A percentile compares a stretch with the other conserved stretches of the same genome.
These are phyloP conservation scores for Falco peregrinus DNA, from an alignment of 2,797 vertebrate species.

Conservation along the genomic window DNA sequence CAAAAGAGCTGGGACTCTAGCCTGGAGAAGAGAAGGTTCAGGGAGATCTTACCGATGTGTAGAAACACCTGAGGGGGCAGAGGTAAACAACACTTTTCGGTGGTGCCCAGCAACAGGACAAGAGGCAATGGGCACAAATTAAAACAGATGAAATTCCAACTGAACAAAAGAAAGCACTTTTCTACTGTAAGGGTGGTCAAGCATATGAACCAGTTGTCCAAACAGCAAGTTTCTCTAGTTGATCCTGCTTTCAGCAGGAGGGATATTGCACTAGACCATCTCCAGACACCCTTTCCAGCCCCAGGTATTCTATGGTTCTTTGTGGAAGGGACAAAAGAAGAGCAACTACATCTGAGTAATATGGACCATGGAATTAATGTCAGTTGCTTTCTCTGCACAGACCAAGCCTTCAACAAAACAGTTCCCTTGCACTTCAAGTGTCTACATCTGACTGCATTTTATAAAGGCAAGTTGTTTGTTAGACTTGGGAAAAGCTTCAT, in stretches of 20 bases:
- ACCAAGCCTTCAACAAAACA: not conserved
- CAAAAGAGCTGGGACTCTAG: not conserved
- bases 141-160: not conserved
- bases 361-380: rapidly evolving
- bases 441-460: not conserved
- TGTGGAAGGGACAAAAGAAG: not conserved
- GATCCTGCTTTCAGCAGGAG: not conserved
- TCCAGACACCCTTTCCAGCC: not conserved
- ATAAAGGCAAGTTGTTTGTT: not conserved
- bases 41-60: not conserved
- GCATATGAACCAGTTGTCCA: not conserved
- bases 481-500: not conserved
- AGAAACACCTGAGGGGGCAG: not conserved
- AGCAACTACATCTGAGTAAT: not conserved
- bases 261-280: not conserved
- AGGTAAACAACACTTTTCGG: not conserved
- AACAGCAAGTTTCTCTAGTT: not conserved
- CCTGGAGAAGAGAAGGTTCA: not conserved
- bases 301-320: not conserved
- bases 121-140: not conserved
- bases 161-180: not conserved
- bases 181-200: not conserved
- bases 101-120: not conserved
- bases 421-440: not conserved
- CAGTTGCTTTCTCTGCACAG: not conserved